Evolutionary conservation across 2,888 invertebrate species (phyloP).

Genomic region (Phania funesta): DNA sequence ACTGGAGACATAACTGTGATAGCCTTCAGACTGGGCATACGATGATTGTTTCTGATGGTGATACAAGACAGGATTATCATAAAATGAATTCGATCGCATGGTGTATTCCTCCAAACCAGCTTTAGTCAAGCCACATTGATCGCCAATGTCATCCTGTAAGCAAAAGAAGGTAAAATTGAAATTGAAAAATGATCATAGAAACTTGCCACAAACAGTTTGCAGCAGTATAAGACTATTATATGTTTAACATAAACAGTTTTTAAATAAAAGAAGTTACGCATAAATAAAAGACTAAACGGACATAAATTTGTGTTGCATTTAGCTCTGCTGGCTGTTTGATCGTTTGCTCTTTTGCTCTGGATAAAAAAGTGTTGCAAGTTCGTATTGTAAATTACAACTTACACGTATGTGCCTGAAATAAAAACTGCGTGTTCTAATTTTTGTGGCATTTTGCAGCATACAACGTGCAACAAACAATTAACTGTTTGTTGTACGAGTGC

Average conservation of each 20-base stretch:
- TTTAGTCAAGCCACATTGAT: slow-evolving; percentile 82
- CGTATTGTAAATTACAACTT: slow-evolving; percentile 38
- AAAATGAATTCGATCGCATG: slow-evolving; percentile 83
- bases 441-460: slow-evolving; percentile 25
- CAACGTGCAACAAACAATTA: slow-evolving; percentile 44
- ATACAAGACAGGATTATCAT: slow-evolving; percentile 81
- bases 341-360: slow-evolving; percentile 15
- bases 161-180: slow-evolving; percentile 24
- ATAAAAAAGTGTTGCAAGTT: slow-evolving; percentile 27
- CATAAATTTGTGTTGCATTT: slow-evolving; percentile 33
- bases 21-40: slow-evolving; percentile 90
- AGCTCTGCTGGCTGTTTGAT: neutral
- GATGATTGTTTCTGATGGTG: slow-evolving; percentile 87
- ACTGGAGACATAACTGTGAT: slow-evolving; percentile 90
- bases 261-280: slow-evolving; percentile 22
- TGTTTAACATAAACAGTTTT: slow-evolving; percentile 13
- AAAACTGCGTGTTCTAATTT: slow-evolving; percentile 65
- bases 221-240: neutral
- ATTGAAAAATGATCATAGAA: slow-evolving; percentile 30
- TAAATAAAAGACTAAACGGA: slow-evolving; percentile 27
- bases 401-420: slow-evolving; percentile 19
- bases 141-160: slow-evolving; percentile 78
- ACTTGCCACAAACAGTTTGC: slow-evolving; percentile 18
- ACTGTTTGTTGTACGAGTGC: slow-evolving; percentile 49
- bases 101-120: slow-evolving; percentile 87